Conservation (phyloP, 92 coral and sea anemone species). For the Palythoa grandis region DNA sequence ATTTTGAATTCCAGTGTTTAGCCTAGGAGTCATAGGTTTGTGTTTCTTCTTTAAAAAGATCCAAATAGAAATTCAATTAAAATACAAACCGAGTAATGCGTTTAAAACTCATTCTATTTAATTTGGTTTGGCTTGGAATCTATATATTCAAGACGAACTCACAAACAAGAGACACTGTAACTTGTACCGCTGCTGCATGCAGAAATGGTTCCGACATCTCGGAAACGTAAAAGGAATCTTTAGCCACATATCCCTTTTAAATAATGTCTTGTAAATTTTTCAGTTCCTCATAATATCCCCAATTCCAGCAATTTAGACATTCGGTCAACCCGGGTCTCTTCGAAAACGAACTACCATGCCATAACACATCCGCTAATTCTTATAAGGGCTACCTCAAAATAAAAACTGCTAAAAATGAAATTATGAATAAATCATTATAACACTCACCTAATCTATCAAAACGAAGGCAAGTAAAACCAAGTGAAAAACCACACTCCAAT, state of each 20-base stretch:
- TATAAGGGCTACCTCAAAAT: background rate
- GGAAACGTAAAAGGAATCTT: background rate
- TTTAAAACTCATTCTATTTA: background rate
- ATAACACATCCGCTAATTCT: background rate
- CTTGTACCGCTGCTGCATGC: background rate
- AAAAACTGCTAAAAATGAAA: background rate
- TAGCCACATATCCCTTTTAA: background rate
- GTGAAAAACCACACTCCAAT: slow-evolving; percentile 40
- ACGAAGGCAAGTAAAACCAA: slow-evolving; percentile 34
- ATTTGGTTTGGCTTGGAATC: background rate
- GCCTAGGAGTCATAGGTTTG: background rate
- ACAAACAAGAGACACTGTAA: background rate
- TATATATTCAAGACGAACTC: background rate
- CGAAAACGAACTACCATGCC: background rate
- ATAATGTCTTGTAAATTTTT: background rate
- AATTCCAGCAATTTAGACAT: background rate
- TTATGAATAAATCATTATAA: background rate
- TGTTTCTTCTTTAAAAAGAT: background rate
- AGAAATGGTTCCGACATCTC: background rate
- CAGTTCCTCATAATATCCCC: background rate
- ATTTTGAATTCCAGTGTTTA: too few relatives aligned
- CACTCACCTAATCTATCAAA: slow-evolving; percentile 40
- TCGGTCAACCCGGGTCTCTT: background rate
- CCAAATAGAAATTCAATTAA: background rate
- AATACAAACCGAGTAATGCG: background rate